Conservation (phyloP, 2,888 invertebrate genomes). For the Cephonodes hylas region DNA sequence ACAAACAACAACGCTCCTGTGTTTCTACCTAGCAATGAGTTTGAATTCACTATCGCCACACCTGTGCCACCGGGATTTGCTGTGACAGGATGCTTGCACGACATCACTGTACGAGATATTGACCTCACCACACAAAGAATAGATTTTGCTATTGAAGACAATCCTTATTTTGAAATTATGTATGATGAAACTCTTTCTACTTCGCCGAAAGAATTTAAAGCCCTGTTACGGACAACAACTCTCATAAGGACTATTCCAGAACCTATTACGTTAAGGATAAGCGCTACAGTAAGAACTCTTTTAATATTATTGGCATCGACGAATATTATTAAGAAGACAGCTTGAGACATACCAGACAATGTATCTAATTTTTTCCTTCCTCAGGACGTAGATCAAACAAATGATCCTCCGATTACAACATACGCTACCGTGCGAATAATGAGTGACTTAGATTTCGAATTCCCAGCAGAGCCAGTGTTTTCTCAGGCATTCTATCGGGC, state of each 20-base stretch:
- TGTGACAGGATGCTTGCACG: constrained; percentile 64
- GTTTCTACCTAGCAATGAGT: constrained; percentile 50
- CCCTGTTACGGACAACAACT: constrained; percentile 50
- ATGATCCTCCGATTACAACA: constrained; percentile 42
- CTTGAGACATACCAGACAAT: no score
- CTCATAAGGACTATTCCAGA: constrained; percentile 61
- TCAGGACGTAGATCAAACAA: constrained; percentile 65
- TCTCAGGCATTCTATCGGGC: constrained; percentile 64
- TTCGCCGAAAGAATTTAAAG: constrained; percentile 58
- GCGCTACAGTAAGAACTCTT: constrained; percentile 60
- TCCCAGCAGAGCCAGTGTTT: constrained; percentile 73
- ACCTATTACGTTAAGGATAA: constrained; percentile 51
- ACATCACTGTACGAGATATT: constrained; percentile 70
- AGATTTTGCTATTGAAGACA: constrained; percentile 57
- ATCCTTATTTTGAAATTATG: constrained; percentile 58
- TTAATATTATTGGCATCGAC: neutral
- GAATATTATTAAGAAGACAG: no score
- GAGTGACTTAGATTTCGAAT: constrained; percentile 54
- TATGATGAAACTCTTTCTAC: constrained; percentile 41
- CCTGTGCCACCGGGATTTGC: constrained; percentile 69
- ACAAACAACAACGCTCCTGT: constrained; percentile 74
- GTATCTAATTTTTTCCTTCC: constrained; percentile 12
- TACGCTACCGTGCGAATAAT: constrained; percentile 53
- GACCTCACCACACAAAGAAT: constrained; percentile 75
- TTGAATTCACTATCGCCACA: constrained; percentile 64